A percentile compares a stretch with the other conserved stretches of the same genome.
These are phyloP conservation scores for Danaus plexippus DNA, from an alignment of 1,140 invertebrate genomes.

Conservation along the genomic window DNA sequence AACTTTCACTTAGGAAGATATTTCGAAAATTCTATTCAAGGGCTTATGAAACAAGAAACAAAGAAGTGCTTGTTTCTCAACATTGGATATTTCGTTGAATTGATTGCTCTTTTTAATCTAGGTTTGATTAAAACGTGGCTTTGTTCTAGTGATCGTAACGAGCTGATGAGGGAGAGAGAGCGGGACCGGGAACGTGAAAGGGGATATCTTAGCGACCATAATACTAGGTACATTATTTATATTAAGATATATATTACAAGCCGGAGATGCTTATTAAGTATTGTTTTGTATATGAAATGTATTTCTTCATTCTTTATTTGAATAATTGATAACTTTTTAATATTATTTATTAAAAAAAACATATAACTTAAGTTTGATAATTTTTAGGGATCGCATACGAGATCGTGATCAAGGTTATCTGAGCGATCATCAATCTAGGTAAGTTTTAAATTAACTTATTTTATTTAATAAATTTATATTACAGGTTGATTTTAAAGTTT, in stretches of 20 bases:
- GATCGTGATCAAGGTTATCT: constrained; percentile 68
- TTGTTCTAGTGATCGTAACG: constrained; percentile 82
- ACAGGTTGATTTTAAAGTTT: not conserved
- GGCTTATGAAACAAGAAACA: no score
- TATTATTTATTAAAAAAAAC: not conserved
- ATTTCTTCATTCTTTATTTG: no score
- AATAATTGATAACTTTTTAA: no score
- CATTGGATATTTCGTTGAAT: constrained; percentile 11
- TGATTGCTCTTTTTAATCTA: constrained; percentile 26
- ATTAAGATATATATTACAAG: no score
- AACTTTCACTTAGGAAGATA: no score
- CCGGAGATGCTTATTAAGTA: no score
- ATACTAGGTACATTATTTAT: constrained; percentile 75
- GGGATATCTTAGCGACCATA: constrained; percentile 89
- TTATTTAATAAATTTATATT: not conserved
- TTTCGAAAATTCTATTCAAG: no score
- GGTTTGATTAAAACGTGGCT: constrained; percentile 28
- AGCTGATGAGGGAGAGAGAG: constrained; percentile 80
- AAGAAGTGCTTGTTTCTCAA: no score
- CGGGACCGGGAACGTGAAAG: constrained; percentile 81
- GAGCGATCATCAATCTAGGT: constrained; percentile 72
- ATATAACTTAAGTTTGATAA: constrained; percentile 3
- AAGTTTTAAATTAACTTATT: constrained; percentile 22
- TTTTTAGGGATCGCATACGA: constrained; percentile 52
- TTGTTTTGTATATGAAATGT: no score